Evolutionary conservation across 2,888 invertebrate genomes (phyloP), one percentile per base, ranked within the genome.

Genomic region (Ophion ventricosus): DNA sequence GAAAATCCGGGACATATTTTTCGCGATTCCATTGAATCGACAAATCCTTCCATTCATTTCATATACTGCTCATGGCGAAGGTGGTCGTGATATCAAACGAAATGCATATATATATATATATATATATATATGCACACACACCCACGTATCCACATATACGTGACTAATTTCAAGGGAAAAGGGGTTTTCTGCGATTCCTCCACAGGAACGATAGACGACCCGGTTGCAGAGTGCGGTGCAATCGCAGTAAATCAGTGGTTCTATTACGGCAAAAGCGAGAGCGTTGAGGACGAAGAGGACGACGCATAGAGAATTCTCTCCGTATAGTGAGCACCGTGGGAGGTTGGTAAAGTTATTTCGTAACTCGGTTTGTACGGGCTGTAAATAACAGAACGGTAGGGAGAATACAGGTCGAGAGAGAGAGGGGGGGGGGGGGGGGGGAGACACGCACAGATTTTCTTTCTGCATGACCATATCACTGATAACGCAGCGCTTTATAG

Each of bases 181-280:
- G 80, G 74, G 81, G 74, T 84, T 81, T 81, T 74, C 70, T 80
- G 75, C 70, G 70, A 74, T 75, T 82, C 67, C 75, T 80, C 85
- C 81, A 86, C 82, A 82, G 78, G 85, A 64, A 81, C 77, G 83
- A 80, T 84, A 73, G 83, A 84, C 77, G 84, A 78, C 77, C 77
- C 67, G 59, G 87, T 76, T 49, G 77, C 72, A 63, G 43, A 61
- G 76, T 43, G 70, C 59, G 80, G 79, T 84, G 87, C 80, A 83
- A 87, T 87, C 83, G 86, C 87, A 86, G 84, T 89, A 88, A 89
- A 89, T 89, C 89, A 88, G 87, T 70, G 86, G 85, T 88, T 88
- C 86, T 86, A 88, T 88, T 88, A 88, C 87, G 78, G 87, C 85
- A 84, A 88, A 87, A 85, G 79, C 56, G 72, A 64, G 70, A 83